Conservation (phyloP, 2,888 invertebrate species). For the Platycheirus rosarum region DNA sequence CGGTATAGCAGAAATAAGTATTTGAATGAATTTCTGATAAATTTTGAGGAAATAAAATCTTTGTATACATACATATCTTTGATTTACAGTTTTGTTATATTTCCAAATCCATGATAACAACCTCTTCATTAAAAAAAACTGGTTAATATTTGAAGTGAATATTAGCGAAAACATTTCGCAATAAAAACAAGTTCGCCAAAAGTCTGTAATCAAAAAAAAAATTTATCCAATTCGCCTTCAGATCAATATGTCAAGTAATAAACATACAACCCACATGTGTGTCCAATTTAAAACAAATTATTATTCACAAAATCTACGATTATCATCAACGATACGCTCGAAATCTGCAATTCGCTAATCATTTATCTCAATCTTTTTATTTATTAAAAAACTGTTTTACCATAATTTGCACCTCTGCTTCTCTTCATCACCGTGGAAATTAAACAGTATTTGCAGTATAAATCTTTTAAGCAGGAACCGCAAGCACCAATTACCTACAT, state of each 20-base stretch:
- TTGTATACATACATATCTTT: too few relatives aligned
- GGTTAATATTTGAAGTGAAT: background rate
- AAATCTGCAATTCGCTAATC: conserved; percentile 15
- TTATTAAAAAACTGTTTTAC: conserved; percentile 42
- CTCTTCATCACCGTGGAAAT: background rate
- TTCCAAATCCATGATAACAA: background rate
- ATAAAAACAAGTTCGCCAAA: conserved; percentile 14
- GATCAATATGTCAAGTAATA: conserved; percentile 46
- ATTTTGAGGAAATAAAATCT: too few relatives aligned
- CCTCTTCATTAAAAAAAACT: background rate
- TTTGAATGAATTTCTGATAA: too few relatives aligned
- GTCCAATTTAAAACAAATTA: conserved; percentile 22
- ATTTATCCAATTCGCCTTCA: conserved; percentile 52
- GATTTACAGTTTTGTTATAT: too few relatives aligned
- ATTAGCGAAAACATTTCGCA: background rate
- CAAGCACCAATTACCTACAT: conserved; percentile 58
- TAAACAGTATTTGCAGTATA: conserved; percentile 37
- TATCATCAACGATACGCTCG: background rate
- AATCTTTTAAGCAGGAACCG: conserved; percentile 45
- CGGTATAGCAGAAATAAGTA: too few relatives aligned
- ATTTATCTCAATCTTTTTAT: conserved; percentile 43
- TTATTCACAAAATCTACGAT: conserved; percentile 9
- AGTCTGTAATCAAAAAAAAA: conserved; percentile 12
- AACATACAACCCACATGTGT: conserved; percentile 49
- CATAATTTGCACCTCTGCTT: conserved; percentile 26